Conservation (phyloP, 2,113 vertebrate genomes). For the Redunca redunca region DNA sequence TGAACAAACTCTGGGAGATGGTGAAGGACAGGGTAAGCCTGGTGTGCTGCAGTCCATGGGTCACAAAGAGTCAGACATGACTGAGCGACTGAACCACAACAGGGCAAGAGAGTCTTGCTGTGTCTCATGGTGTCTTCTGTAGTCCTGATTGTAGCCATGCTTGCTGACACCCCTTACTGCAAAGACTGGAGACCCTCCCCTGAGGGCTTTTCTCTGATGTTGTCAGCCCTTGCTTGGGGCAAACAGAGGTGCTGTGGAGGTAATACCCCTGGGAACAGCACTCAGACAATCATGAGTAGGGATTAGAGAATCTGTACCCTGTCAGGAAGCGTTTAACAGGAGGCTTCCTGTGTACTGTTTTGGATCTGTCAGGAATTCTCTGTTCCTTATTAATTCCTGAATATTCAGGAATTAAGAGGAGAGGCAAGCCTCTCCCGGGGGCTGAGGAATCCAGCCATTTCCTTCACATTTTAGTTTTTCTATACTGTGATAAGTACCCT, state of each 20-base stretch:
- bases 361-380: no score
- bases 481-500: no score
- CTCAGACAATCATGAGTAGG: background rate
- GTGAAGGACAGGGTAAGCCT: background rate
- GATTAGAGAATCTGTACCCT: background rate
- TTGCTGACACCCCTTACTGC: background rate
- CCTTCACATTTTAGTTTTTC: no score
- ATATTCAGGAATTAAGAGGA: no score
- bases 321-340: no score
- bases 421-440: no score
- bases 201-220: background rate
- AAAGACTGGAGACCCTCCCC: background rate
- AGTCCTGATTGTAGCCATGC: background rate
- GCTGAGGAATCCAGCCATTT: no score
- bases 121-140: accelerated
- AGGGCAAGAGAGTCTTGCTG: background rate
- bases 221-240: background rate
- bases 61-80: background rate
- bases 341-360: no score
- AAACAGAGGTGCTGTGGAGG: no score
- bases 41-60: background rate
- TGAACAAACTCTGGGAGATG: background rate
- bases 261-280: background rate
- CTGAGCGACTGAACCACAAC: background rate
- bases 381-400: no score